Evolutionary conservation across 2,797 vertebrate genomes (phyloP).

Genomic region (Pyrocephalus nanus): DNA sequence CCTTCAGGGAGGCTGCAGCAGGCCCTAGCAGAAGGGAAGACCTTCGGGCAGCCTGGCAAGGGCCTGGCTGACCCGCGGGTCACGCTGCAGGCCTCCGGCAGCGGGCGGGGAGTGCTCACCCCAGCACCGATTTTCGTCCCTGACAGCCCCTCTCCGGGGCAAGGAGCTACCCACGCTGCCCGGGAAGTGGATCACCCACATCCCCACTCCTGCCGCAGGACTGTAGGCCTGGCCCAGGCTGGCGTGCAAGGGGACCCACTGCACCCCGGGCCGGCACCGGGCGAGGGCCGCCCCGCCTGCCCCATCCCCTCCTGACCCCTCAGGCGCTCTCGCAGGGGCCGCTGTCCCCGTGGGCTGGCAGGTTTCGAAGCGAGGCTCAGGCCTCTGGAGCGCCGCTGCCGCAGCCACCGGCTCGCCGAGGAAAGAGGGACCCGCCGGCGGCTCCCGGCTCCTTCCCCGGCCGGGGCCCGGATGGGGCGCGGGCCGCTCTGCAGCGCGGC

Average conservation of each 20-base stretch:
- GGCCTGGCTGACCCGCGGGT: neutral
- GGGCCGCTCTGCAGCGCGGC: neutral
- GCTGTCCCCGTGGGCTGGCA: neutral
- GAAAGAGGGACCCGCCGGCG: neutral
- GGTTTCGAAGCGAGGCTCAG: neutral
- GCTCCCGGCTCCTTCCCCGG: neutral
- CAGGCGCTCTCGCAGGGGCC: neutral
- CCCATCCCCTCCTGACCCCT: no score
- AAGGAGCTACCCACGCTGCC: neutral
- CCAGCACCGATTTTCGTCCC: neutral
- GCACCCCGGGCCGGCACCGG: neutral
- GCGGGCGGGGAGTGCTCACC: neutral
- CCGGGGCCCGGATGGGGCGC: neutral
- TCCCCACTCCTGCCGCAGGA: no score
- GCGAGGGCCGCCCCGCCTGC: neutral
- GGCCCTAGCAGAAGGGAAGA: neutral
- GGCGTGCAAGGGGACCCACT: fast-evolving
- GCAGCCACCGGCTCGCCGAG: neutral
- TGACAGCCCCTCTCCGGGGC: neutral
- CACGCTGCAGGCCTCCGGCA: neutral
- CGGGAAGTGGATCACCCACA: neutral
- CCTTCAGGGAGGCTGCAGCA: neutral
- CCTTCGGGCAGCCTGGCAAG: neutral
- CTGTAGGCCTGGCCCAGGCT: neutral
- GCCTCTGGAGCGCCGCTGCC: neutral